Conservation (phyloP, 2,888 invertebrate genomes). For the Lydus trimaculatus region DNA sequence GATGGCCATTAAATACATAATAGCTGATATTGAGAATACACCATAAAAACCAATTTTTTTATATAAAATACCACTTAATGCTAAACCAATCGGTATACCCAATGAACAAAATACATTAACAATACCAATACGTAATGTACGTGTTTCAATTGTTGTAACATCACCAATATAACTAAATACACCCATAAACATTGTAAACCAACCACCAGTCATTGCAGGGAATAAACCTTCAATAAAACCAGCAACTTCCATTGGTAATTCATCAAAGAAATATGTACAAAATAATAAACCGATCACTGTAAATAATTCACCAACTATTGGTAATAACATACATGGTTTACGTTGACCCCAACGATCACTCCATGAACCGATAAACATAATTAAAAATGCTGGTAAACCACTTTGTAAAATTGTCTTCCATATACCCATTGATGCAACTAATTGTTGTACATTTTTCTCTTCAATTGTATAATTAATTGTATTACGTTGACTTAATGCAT, state of each 20-base stretch:
- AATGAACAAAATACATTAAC: slow-evolving; percentile 89
- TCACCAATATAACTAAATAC: slow-evolving; percentile 90
- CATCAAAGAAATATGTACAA: slow-evolving; percentile 81
- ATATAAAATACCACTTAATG: slow-evolving; percentile 82
- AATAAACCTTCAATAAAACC: slow-evolving; percentile 83
- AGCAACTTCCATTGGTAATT: slow-evolving; percentile 81
- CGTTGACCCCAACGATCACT: slow-evolving; percentile 74
- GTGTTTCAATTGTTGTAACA: slow-evolving; percentile 81
- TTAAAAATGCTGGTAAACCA: slow-evolving; percentile 79
- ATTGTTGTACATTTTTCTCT: slow-evolving; percentile 72
- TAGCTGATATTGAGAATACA: slow-evolving; percentile 79
- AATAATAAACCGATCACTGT: slow-evolving; percentile 80
- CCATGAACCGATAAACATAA: slow-evolving; percentile 84
- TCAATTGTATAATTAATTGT: slow-evolving; percentile 71
- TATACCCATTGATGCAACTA: slow-evolving; percentile 82
- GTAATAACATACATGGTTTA: slow-evolving; percentile 84
- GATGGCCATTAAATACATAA: slow-evolving; percentile 76
- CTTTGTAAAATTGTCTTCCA: slow-evolving; percentile 89
- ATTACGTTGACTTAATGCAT: slow-evolving; percentile 76
- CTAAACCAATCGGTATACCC: slow-evolving; percentile 89
- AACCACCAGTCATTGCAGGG: slow-evolving; percentile 83
- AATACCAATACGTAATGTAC: slow-evolving; percentile 85
- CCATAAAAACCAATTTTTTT: slow-evolving; percentile 82
- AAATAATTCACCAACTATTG: slow-evolving; percentile 81
- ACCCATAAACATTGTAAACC: slow-evolving; percentile 92